Percentiles rank a stretch among this genome's conserved stretches.
These are phyloP conservation scores for Danio tinwini DNA, from an alignment of 2,797 vertebrate genomes.

Conservation along the genomic window DNA sequence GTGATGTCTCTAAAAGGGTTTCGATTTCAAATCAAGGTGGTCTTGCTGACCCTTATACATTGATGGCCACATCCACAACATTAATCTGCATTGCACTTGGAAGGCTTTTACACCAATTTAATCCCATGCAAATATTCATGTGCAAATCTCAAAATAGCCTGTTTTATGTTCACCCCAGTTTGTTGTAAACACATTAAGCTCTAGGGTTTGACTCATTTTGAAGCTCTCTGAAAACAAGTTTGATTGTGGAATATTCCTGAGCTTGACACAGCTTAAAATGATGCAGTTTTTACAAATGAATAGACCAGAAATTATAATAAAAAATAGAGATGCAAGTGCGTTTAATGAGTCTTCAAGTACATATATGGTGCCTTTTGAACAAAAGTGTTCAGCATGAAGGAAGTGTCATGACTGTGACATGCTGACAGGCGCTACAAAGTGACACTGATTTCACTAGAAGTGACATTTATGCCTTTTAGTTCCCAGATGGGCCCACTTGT, in stretches of 20 bases:
- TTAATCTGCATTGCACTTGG: background rate
- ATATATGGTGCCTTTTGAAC: background rate
- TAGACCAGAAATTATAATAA: too few relatives aligned
- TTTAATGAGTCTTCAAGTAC: background rate
- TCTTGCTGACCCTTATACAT: background rate
- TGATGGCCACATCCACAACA: background rate
- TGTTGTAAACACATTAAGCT: slow-evolving; percentile 9
- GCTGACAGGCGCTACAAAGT: slow-evolving; percentile 29
- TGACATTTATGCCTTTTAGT: slow-evolving; percentile 46
- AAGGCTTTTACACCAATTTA: background rate
- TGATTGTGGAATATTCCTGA: background rate
- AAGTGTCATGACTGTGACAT: slow-evolving; percentile 17
- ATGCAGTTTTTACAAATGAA: too few relatives aligned
- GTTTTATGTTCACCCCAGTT: slow-evolving; percentile 14
- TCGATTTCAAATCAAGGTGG: background rate
- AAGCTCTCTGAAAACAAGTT: slow-evolving; percentile 7
- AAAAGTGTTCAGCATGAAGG: background rate
- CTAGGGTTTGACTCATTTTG: background rate
- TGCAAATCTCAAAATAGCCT: slow-evolving; percentile 22
- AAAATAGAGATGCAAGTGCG: background rate
- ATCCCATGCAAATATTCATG: background rate
- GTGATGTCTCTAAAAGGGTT: background rate
- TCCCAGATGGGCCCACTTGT: slow-evolving; percentile 28
- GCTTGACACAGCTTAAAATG: background rate
- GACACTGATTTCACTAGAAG: slow-evolving; percentile 34